Evolutionary conservation across 2,888 invertebrate species (phyloP), one percentile per base, ranked within the genome.

Genomic region (Temnothorax rugatulus): DNA sequence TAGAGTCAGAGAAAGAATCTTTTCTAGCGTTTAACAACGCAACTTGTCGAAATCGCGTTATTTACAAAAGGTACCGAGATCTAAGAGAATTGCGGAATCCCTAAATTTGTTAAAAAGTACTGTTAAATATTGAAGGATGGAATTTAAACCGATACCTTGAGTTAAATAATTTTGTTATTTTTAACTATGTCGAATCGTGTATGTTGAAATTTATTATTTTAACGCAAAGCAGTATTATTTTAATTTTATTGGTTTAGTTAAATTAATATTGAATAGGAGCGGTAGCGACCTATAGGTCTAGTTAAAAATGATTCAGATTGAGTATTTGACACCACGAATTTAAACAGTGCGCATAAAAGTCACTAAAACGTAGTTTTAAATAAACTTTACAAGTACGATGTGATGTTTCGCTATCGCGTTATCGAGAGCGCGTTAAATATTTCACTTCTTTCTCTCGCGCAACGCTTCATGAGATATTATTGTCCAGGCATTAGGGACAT

Each of bases 401-500:
- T 2, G 4, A 71, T 8, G 21, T 75, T 63, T 34, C 21, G 4
- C n/a, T 34, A 9, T 11, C 5, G 1, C 15, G 3, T 63, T 38
- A 18, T 50, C 29, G 38, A 38, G 11, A 63, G n/a, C 1, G 25
- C 64, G 4, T 64, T 52, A 18, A 64, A 44, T 15, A 18, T 68
- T 75, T 63, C 0, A 41, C 38, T 50, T 63, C 25, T 63, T 75
- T n/a, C 38, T 1, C n/a, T 66, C 11, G n/a, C 11, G 11, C 38
- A 38, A 44, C 7, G 7, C 1, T n/a, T 44, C 13, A 52, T 47
- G 13, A 13, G 18, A 54, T 68, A 41, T 38, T 9, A 4, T 11
- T 73, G 13, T 34, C 4, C 21, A 89, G 97, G 95, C 91, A 96
- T 97, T 64, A 95, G 96, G 84, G 97, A 98, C 93, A 96, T 98